A percentile compares a stretch with the other conserved stretches of the same genome.
These are phyloP conservation scores for Drosophila nasuta DNA, from an alignment of 1,140 invertebrate species.

Conservation along the genomic window DNA sequence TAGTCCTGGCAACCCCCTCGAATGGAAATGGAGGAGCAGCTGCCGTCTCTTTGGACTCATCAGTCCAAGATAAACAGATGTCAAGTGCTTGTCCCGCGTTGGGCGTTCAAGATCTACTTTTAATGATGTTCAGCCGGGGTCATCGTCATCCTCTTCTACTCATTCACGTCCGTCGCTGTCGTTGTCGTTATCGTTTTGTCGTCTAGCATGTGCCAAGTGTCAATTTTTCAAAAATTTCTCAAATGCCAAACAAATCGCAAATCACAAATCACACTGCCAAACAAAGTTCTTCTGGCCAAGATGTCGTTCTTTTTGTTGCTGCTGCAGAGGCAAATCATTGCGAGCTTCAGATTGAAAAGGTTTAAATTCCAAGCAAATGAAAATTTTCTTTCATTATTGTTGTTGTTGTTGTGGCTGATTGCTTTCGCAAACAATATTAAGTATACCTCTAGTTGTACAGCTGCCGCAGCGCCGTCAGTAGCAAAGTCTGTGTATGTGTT, in stretches of 20 bases:
- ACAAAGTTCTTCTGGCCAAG: constrained; percentile 4
- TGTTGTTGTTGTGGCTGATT: constrained; percentile 29
- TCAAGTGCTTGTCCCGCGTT: constrained; percentile 17
- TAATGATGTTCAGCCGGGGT: constrained; percentile 6
- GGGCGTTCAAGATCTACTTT: constrained; percentile 4
- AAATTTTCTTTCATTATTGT: constrained; percentile 14
- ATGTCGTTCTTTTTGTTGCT: neutral
- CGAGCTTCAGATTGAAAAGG: constrained; percentile 39
- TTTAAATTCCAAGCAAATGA: constrained; percentile 45
- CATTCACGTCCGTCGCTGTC: neutral
- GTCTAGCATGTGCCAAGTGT: constrained; percentile 36
- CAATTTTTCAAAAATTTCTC: constrained; percentile 31
- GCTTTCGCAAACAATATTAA: constrained; percentile 50
- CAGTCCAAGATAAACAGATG: constrained; percentile 34
- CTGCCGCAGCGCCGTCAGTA: neutral
- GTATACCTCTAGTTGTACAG: constrained; percentile 40
- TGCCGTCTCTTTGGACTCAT: constrained; percentile 4
- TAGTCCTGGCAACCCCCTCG: constrained; percentile 28
- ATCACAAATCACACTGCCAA: constrained; percentile 38
- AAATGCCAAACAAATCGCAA: constrained; percentile 41
- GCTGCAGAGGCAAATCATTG: constrained; percentile 13
- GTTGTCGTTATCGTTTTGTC: neutral
- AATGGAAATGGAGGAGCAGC: neutral
- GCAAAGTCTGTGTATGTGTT: neutral
- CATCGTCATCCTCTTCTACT: constrained; percentile 2